These are phyloP conservation scores for Nymphalis urticae DNA, from an alignment of 2,888 invertebrate genomes.

Conservation along the genomic window DNA sequence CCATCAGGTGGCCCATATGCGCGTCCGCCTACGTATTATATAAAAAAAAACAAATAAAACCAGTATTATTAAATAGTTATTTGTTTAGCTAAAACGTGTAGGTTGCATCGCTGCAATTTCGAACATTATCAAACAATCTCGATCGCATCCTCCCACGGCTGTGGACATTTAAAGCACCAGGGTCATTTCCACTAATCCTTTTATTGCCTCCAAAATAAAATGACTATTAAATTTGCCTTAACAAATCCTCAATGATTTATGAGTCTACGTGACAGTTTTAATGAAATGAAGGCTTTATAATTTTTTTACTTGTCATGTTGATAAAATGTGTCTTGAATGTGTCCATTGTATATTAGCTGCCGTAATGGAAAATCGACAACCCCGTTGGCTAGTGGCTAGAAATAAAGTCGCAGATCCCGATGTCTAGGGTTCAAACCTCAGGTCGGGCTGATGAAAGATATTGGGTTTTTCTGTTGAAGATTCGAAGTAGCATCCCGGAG, in stretches of 20 bases:
- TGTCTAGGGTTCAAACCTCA: too few relatives aligned
- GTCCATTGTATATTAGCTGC: neutral
- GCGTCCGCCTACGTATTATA: too few relatives aligned
- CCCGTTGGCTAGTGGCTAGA: neutral
- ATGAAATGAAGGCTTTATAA: neutral
- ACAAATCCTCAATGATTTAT: conserved; percentile 25
- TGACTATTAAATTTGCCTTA: conserved; percentile 17
- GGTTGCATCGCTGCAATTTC: conserved; percentile 38
- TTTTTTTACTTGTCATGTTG: neutral
- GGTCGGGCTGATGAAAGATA: too few relatives aligned
- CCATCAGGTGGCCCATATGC: too few relatives aligned
- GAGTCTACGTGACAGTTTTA: conserved; percentile 17
- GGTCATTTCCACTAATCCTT: conserved; percentile 34
- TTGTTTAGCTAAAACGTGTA: conserved; percentile 24
- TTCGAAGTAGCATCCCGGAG: too few relatives aligned
- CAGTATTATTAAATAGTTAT: neutral
- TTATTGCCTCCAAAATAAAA: conserved; percentile 27
- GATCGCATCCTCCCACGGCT: conserved; percentile 38
- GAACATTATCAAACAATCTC: conserved; percentile 32
- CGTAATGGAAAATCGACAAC: neutral
- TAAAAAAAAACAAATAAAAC: too few relatives aligned
- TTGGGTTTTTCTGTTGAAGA: too few relatives aligned
- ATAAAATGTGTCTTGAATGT: neutral
- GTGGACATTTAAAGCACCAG: conserved; percentile 34
- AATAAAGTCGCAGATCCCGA: too few relatives aligned